Evolutionary conservation across 1,140 invertebrate species (phyloP), one percentile per base, ranked within the genome.

Genomic region (Brachionus rubens): DNA sequence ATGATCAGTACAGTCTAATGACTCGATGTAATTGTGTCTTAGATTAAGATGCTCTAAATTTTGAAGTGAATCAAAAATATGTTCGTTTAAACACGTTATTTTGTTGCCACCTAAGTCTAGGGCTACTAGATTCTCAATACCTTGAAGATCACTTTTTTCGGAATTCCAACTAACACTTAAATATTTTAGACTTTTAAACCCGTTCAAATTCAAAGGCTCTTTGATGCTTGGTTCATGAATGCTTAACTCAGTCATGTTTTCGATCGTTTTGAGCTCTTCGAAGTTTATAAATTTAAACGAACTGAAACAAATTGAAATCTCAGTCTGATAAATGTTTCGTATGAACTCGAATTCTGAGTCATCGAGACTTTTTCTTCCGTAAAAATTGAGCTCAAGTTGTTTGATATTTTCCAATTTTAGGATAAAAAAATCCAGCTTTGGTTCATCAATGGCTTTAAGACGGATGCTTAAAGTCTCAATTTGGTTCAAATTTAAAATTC

Each of bases 41-140:
- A 59, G 30, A 59, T 59, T 59, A 33, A 59, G 36, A 59, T 19
- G 36, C 36, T 59, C 30, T 59, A 59, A 36, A 33, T 36, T 59
- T 36, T 3, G n/a, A 33, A 59, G 36, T 36, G 30, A 19, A 19
- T 59, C 3, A 40, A 59, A 59, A 19, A 59, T 36, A 30, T 59
- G 12, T 36, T 59, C 54, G 36, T 59, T 16, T 33, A 59, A 33
- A 33, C 19, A 19, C 36, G 3, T 59, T 4, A 59, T 59, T 19
- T 59, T 30, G 7, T 59, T 59, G 10, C 33, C 33, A 36, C 54
- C 54, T 36, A 59, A 36, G 30, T 59, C 54, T 9, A 59, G 21
- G 7, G 54, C 54, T 3, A 59, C 36, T 19, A 59, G n/a, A 19
- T 19, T 19, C 16, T 19, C 36, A 14, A 59, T 16, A 7, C n/a